Evolutionary conservation across 2,797 vertebrate genomes (phyloP), one percentile per base, ranked within the genome.

Genomic region (Psittacula echo): DNA sequence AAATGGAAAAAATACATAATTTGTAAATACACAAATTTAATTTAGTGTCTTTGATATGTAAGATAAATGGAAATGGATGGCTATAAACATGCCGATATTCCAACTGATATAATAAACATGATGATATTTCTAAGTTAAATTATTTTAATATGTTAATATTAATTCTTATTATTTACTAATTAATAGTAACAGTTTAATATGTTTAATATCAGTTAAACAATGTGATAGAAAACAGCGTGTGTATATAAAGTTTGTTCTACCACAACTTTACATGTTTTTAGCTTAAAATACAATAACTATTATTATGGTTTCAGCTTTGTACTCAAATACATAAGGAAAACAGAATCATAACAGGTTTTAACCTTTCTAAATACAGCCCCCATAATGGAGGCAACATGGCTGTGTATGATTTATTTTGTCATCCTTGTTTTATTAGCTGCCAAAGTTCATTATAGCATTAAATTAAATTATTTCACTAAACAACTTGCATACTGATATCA

Each of bases 391-490:
- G 6, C 5, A 1, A 71, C 0, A 1, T 75, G 58, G 27, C 14
- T 75, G 12, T 42, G 7, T 26, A 23, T 47, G 19, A 86, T 70
- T 85, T 77, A 39, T 75, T 90, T 89, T 77, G 66, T 34, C 54
- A 94, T 82, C 19, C 27, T 79, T 74, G 6, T 24, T 91, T 72
- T 64, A n/a, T 76, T 50, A 89, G 30, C 29, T 89, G 45, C 27
- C 64, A 90, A 81, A 83, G 26, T 64, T 85, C 8, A 64, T 71
- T 48, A 39, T 19, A 70, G 66, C 61, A 65, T 53, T 51, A 18
- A 64, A 89, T 64, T 75, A 54, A 79, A 83, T 78, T 84, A 34
- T 80, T 73, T 88, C 58, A 68, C 76, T 86, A 67, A 93, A 68
- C 11, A 90, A 72, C 26, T 75, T 62, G 39, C 32, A 56, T 10